Evolutionary conservation across 2,113 vertebrate genomes (phyloP).

Genomic region (Pipra filicauda): DNA sequence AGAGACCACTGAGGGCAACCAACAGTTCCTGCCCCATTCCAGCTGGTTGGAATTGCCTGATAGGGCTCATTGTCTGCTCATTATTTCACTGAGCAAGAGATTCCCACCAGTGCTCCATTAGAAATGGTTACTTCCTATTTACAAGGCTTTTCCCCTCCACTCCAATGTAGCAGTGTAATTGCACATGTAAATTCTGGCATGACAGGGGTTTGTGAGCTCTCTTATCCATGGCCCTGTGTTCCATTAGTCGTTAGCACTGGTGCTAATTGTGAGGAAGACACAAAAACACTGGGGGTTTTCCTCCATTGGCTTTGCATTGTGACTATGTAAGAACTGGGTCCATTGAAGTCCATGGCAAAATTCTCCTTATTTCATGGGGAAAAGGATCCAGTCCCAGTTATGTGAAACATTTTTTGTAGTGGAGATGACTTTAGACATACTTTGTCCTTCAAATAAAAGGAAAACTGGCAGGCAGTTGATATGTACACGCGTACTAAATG

Average conservation of each 20-base stretch:
- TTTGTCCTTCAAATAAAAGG: not conserved
- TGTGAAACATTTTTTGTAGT: not conserved
- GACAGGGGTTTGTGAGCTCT: not conserved
- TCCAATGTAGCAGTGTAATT: not conserved
- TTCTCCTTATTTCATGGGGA: not conserved
- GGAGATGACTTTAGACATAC: not conserved
- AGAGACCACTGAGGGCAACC: not conserved
- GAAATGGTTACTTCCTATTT: not conserved
- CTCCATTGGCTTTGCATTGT: not conserved
- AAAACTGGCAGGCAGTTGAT: not conserved
- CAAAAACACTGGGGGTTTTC: not conserved
- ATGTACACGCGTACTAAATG: not conserved
- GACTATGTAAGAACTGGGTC: not conserved
- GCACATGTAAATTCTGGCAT: not conserved
- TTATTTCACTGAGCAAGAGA: not conserved
- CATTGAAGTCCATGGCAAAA: not conserved
- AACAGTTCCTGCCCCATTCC: not conserved
- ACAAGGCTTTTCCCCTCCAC: not conserved
- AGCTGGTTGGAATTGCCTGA: not conserved
- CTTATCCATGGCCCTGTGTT: not conserved
- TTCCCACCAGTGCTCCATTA: not conserved
- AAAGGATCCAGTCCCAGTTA: not conserved
- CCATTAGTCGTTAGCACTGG: not conserved
- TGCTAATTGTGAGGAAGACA: not conserved
- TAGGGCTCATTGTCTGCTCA: not conserved